Base-by-base conservation (phyloP, 2,113 vertebrate species). In the Cryptoleucopteryx plumbea region DNA sequence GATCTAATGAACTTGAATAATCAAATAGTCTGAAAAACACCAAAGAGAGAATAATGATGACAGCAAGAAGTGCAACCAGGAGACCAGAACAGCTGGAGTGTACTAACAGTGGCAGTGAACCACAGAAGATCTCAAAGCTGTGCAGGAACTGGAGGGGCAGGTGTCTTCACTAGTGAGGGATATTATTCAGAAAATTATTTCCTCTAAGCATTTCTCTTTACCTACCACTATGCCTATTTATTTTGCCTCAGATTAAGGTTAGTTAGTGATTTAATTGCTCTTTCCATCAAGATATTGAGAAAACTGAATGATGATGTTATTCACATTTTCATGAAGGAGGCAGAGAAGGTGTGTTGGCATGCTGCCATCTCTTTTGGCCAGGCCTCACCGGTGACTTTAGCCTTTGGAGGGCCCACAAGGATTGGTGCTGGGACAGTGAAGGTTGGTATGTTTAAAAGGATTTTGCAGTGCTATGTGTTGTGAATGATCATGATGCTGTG, bases 381-480 rank as follows among this genome's bases (percentile, higher is more conserved):
- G 22, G 29, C 16, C 14, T 72, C 47, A 74, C 12, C 31, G 23
- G 36, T 50, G 47, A 56, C 15, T 83, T 85, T 12, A 50, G 36
- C 8, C 16, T 72, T 86, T 59, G 0, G 2, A 65, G 43, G 20
- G 8, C 29, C 48, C 0, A 1, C 38, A 77, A 38, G 11, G 25
- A 22, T 21, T 59, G 58, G 34, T 89, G 58, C 38, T 40, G 53
- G 27, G 67, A 42, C 29, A 72, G 40, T 23, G 52, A 59, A 58
- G 13, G 34, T 0, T 82, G 38, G 2, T 38, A 31, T 48, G 2
- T 63, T 75, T 59, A 80, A 83, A 93, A 88, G n/a, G 25, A n/a
- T 34, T 65, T 68, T 72, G 32, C 10, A 58, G 34, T 0, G 4
- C 16, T 36, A 16, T 3, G 1, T 40, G 8, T 53, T 89, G 29